Percentiles rank a stretch among this genome's conserved stretches.
phyloP scores from a whole-genome alignment of 2,888 invertebrate genomes.

The Drosophila mettleri region DNA sequence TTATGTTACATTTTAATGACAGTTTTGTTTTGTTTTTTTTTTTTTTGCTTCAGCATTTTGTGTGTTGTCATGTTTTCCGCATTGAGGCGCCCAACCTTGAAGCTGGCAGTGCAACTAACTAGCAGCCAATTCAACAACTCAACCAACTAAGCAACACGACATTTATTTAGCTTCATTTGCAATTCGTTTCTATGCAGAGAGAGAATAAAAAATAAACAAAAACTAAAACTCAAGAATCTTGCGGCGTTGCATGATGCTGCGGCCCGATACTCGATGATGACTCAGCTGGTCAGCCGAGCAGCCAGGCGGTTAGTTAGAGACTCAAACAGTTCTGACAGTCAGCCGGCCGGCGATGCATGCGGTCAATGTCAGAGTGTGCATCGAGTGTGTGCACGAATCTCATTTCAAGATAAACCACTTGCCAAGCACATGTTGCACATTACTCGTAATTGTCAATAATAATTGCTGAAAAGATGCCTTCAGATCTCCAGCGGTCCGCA shows the following conservation, averaged over 20 bases:
- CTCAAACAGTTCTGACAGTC: slow-evolving; percentile 11
- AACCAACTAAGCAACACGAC: slow-evolving; percentile 34
- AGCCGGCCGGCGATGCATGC: slow-evolving; percentile 67
- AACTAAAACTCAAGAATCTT: slow-evolving; percentile 48
- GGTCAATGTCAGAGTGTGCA: slow-evolving; percentile 67
- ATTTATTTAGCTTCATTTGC: slow-evolving; percentile 73
- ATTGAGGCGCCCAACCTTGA: slow-evolving; percentile 71
- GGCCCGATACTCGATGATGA: slow-evolving; percentile 47
- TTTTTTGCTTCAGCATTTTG: slow-evolving; percentile 44
- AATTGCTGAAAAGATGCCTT: slow-evolving; percentile 61
- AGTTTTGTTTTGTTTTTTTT: slow-evolving; percentile 47
- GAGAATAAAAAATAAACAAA: slow-evolving; percentile 5
- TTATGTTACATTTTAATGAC: slow-evolving; percentile 74
- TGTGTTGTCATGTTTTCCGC: slow-evolving; percentile 69
- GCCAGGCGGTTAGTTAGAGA: not conserved
- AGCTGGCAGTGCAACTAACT: slow-evolving; percentile 42
- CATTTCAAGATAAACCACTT: slow-evolving; percentile 82
- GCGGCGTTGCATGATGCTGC: slow-evolving; percentile 35
- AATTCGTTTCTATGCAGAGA: slow-evolving; percentile 56
- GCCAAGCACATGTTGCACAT: slow-evolving; percentile 61
- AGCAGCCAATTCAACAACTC: slow-evolving; percentile 32
- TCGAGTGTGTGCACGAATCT: slow-evolving; percentile 64
- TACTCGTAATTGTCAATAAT: slow-evolving; percentile 67
- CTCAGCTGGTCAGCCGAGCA: slow-evolving; percentile 44
- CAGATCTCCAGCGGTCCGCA: slow-evolving; percentile 15